Percentiles rank a stretch among this genome's conserved stretches.
These are phyloP conservation scores for Halictus rubicundus DNA, from an alignment of 1,140 invertebrate species.

Conservation along the genomic window DNA sequence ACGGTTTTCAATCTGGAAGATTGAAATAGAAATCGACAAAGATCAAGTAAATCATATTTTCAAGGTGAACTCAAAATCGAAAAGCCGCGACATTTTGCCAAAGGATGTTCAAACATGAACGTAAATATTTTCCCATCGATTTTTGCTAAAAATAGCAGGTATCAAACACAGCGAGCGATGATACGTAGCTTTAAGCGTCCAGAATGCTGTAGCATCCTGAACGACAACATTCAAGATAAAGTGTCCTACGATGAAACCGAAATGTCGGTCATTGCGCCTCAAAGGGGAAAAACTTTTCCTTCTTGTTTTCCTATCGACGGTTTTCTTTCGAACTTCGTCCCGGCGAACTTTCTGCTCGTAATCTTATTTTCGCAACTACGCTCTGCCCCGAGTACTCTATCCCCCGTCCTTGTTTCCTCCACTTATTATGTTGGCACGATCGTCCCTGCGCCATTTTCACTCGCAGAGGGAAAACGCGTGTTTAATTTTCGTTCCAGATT, in stretches of 20 bases:
- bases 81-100: not conserved
- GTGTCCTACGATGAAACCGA: not conserved
- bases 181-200: not conserved
- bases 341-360: not conserved
- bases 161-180: not conserved
- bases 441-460: not conserved
- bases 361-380: conserved; percentile 29
- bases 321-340: not conserved
- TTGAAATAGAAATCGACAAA: too few relatives aligned
- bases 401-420: not conserved
- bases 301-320: conserved; percentile 20
- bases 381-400: not conserved
- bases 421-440: not conserved
- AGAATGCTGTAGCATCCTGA: not conserved
- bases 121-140: not conserved
- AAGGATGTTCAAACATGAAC: not conserved
- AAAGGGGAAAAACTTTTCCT: not conserved
- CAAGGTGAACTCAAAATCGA: too few relatives aligned
- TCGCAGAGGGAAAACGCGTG: too few relatives aligned
- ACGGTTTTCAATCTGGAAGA: too few relatives aligned
- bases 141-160: not conserved
- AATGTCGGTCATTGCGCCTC: conserved; percentile 13
- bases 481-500: not conserved
- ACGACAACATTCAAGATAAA: not conserved
- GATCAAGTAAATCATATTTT: too few relatives aligned